Base-by-base conservation (phyloP, 2,113 vertebrate genomes). In the Calcarius ornatus region DNA sequence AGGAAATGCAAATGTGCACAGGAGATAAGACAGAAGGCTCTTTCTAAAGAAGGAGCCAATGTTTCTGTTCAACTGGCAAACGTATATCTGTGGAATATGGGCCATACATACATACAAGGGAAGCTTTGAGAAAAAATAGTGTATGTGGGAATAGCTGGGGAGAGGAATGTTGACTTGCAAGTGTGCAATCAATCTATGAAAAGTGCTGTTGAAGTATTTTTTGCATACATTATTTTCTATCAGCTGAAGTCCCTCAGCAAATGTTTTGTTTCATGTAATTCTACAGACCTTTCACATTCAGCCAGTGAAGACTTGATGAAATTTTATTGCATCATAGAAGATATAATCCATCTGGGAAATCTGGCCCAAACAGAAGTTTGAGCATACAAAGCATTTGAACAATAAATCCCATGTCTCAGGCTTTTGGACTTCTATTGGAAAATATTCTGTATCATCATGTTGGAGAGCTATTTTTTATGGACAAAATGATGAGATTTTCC, bases 51-150 rank as follows among this genome's bases (percentile, higher is more conserved):
- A 38, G 4, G 2, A 6, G 16, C 1, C 33, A 79, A 8, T 51
- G 12, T 30, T 85, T 66, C 35, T 42, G 4, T 94, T 80, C 30
- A 51, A 18, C 38, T 50, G 33, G 14, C 2, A 59, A 68, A 60
- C 10, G 2, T 30, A 5, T 54, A n/a, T 76, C 57, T 79, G 11
- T n/a, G 20, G 11, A 76, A 47, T 68, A 89, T 22, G 8, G 7
- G 12, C 7, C 11, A 40, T 2, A 1, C 8, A 40, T 2, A 1
- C 8, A 37, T 2, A 1, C 6, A 54, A n/a, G 6, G 42, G 60
- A 72, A 81, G 0, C 1, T 66, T 48, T 25, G 15, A 24, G n/a
- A 48, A 65, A 66, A 48, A 5, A 38, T 21, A 28, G 3, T 15
- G 12, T 11, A 30, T 16, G 15, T 9, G 19, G 16, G 12, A 66